Base-by-base conservation (phyloP, 2,888 invertebrate genomes). In the Alviniconcha strummeri region DNA sequence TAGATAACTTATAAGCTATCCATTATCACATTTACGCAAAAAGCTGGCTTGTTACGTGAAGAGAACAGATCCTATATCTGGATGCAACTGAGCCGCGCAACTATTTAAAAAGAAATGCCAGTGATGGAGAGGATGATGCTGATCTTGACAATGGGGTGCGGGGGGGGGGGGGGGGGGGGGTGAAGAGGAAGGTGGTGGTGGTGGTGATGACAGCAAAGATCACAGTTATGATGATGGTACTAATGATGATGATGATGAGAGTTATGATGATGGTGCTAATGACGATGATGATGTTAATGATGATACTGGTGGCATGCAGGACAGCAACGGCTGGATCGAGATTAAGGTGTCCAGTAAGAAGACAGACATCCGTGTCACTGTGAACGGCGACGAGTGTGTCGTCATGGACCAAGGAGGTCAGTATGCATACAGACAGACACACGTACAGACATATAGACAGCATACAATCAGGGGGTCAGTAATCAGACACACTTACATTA, bases 71-170 rank as follows among this genome's bases (percentile, higher is more conserved):
- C 36, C 36, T 36, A 36, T 36, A 36, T 36, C 3, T 36, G 36
- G 36, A 36, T 36, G 36, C 36, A 36, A 36, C 36, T 36, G 36
- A 36, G 36, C 36, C 36, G 36, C 36, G n/a, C 36, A 36, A 36
- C 36, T 36, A 36, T 36, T 36, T 36, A 36, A 36, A 36, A 36
- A 0, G 36, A 36, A 57, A 78, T 17, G 78, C 55, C 17, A 57
- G 56, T 13, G 78, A 78, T 17, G 78, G 56, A 55, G 78, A 55
- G 7, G 78, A 56, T 17, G 57, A 78, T 56, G 78, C 64, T 56
- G 57, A 78, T 56, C 4, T 56, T 56, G 69, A 69, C n/a, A 17
- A 69, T 69, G n/a, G 15, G 9, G 64, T 13, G 64, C 7, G 7
- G 13, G 13, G 60, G 60, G 1, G 64, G 15, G 15, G 13, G 13